phyloP scores from a whole-genome alignment of 2,888 invertebrate species.

The Xestia xanthographa region DNA sequence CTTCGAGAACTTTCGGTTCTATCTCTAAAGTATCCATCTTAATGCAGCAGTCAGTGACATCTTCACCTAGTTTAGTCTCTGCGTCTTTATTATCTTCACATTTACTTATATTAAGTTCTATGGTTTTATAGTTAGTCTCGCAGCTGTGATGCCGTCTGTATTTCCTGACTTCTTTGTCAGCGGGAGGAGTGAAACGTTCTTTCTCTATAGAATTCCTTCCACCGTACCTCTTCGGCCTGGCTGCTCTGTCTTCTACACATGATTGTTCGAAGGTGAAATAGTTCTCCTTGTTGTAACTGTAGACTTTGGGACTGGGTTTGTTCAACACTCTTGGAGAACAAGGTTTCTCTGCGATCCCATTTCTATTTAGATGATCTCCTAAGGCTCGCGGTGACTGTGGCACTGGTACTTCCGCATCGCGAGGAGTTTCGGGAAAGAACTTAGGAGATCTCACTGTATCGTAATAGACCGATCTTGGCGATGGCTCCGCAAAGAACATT shows the following conservation, averaged over 20 bases:
- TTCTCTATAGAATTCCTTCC: slow-evolving; percentile 86
- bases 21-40: slow-evolving; percentile 81
- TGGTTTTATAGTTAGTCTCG: slow-evolving; percentile 84
- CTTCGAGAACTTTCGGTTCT: slow-evolving; percentile 77
- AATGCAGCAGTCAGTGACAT: slow-evolving; percentile 86
- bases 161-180: slow-evolving; percentile 83
- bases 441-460: slow-evolving; percentile 86
- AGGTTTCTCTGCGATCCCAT: slow-evolving; percentile 82
- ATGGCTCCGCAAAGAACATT: slow-evolving; percentile 86
- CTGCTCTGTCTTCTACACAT: slow-evolving; percentile 75
- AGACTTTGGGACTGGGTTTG: slow-evolving; percentile 85
- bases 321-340: slow-evolving; percentile 82
- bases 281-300: slow-evolving; percentile 86
- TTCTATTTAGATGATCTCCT: slow-evolving; percentile 82
- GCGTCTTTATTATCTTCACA: slow-evolving; percentile 79
- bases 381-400: slow-evolving; percentile 84
- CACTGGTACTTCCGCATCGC: slow-evolving; percentile 81
- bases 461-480: slow-evolving; percentile 87
- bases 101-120: slow-evolving; percentile 81
- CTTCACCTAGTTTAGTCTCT: slow-evolving; percentile 64
- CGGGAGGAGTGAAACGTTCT: slow-evolving; percentile 85
- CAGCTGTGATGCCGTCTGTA: slow-evolving; percentile 87
- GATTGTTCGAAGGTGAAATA: slow-evolving; percentile 86
- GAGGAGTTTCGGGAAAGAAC: slow-evolving; percentile 86
- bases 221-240: slow-evolving; percentile 82